Conservation (phyloP, 2,113 vertebrate species). For the Chaetops frenatus region DNA sequence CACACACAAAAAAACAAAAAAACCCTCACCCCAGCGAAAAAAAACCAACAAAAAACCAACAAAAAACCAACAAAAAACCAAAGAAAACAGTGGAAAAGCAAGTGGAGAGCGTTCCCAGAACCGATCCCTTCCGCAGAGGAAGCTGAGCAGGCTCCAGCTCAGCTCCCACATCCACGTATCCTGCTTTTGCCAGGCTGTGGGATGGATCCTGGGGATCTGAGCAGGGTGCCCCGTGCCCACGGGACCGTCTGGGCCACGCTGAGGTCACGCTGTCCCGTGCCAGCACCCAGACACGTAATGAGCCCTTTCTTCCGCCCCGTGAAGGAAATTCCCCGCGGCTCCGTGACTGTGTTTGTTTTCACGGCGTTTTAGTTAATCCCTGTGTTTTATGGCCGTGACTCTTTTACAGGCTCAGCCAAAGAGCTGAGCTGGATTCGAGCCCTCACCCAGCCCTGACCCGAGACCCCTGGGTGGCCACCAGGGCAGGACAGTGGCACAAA, state of each 20-base stretch:
- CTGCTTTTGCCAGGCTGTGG: background rate
- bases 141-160: background rate
- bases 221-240: background rate
- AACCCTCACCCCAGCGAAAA: too few species aligned
- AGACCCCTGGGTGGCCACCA: rapidly evolving
- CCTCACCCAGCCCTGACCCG: rapidly evolving
- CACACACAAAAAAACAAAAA: background rate
- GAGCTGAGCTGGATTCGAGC: rapidly evolving
- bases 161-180: background rate
- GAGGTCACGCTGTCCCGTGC: background rate
- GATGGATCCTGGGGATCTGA: rapidly evolving
- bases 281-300: background rate
- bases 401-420: background rate
- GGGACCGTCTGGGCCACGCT: background rate
- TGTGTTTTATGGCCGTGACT: rapidly evolving
- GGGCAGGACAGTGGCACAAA: background rate
- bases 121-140: rapidly evolving
- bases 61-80: background rate
- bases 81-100: background rate
- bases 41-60: background rate
- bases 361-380: background rate
- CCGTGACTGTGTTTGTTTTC: background rate
- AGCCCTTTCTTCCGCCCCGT: background rate
- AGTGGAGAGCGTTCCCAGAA: background rate
- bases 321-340: background rate